phyloP scores from a whole-genome alignment of 2,113 vertebrate genomes.

The Anoplopoma fimbria region DNA sequence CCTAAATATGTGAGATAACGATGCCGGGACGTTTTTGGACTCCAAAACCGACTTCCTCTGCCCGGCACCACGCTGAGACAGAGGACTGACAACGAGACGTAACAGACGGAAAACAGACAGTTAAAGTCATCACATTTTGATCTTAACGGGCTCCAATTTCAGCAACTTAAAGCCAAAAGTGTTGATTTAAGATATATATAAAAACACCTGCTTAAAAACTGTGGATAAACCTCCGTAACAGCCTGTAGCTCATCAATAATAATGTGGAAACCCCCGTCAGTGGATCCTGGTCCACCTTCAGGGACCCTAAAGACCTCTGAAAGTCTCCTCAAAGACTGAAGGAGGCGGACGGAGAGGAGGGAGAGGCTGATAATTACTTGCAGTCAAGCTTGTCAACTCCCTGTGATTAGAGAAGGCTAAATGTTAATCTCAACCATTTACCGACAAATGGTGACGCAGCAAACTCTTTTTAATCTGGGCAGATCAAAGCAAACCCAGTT shows the following conservation, averaged over 20 bases:
- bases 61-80: background rate
- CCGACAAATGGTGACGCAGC: slow-evolving; percentile 36
- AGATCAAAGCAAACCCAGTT: background rate
- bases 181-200: no score
- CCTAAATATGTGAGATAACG: slow-evolving; percentile 59
- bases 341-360: no score
- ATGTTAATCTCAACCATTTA: slow-evolving; percentile 23
- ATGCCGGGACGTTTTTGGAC: background rate
- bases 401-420: slow-evolving; percentile 36
- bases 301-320: background rate
- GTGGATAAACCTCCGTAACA: background rate
- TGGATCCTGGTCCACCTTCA: background rate
- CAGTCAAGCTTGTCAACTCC: slow-evolving; percentile 34
- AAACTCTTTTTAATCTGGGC: background rate
- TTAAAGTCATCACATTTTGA: no score
- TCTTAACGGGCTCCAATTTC: no score
- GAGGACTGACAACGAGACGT: background rate
- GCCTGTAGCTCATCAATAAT: background rate
- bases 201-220: no score
- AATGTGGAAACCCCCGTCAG: background rate
- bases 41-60: slow-evolving; percentile 41
- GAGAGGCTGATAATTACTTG: slow-evolving; percentile 21
- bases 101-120: background rate
- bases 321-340: background rate
- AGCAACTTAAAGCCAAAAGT: no score